Evolutionary conservation across 2,797 vertebrate species (phyloP), one percentile per base, ranked within the genome.

Genomic region (Microchirus variegatus): DNA sequence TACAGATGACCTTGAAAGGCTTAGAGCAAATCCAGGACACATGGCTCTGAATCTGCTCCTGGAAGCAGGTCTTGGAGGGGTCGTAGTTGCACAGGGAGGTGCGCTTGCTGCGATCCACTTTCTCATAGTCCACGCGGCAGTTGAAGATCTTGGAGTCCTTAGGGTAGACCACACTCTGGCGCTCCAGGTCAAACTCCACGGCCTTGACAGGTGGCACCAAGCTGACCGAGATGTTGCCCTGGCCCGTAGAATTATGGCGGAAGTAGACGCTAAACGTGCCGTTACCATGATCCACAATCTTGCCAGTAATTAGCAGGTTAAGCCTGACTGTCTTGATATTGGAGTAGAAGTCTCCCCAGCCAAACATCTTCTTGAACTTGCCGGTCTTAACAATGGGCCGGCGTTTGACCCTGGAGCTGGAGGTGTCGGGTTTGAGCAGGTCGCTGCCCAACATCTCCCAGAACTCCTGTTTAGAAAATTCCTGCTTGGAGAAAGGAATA

Each of bases 61-160:
- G 96, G 90, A 94, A 97, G 87, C 97, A 99, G 89, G 92, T 96
- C 92, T 95, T 95, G 71, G 96, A 96, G 0, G 97, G 97, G 89
- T 99, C 97, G 4, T 96, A 96, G 67, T 96, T 95, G 90, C 97
- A 99, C 78, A 97, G 94, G 0, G 96, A 95, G 57, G 96, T 97
- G 78, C 94, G 95, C 90, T 96, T 96, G 83, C 95, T 96, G 43
- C 94, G 94, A 36, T 96, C 97, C 73, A 98, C 96, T 81, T 97
- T 98, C 91, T 99, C 97, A 63, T 95, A 96, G 85, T 98, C 96
- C 90, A 99, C 93, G 0, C 96, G 95, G 90, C 97, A 98, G 90
- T 98, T 98, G 92, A 99, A 98, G 88, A 97, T 95, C 86, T 98
- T 99, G 84, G 97, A 99, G 89, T 98, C 97, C 88, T 99, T 99